Conservation (phyloP, 1,140 invertebrate genomes). For the Drosophila arawakana region DNA sequence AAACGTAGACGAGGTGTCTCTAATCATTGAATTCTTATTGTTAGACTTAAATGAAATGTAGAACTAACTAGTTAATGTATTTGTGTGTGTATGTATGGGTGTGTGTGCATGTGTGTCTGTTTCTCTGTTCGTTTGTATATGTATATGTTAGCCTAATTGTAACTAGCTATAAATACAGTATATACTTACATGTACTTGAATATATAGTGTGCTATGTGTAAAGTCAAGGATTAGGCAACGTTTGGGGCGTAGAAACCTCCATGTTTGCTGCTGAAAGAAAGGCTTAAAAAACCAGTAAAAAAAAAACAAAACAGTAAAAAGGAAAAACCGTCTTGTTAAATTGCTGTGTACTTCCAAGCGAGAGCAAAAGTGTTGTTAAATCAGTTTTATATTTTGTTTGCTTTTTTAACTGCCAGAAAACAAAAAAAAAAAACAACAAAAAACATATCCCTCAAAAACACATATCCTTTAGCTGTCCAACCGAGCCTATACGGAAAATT, state of each 20-base stretch:
- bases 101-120: conserved; percentile 60
- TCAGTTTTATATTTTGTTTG: conserved; percentile 22
- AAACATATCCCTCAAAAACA: conserved; percentile 53
- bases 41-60: conserved; percentile 42
- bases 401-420: conserved; percentile 8
- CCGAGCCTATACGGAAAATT: conserved; percentile 46
- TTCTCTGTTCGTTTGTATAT: conserved; percentile 58
- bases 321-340: conserved; percentile 37
- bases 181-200: background rate
- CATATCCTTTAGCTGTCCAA: conserved; percentile 61
- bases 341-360: conserved; percentile 45
- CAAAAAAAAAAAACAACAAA: background rate
- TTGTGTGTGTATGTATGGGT: conserved; percentile 28
- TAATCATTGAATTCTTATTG: conserved; percentile 45
- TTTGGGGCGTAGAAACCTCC: background rate
- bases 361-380: conserved; percentile 64
- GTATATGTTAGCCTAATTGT: conserved; percentile 76
- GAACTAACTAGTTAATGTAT: conserved; percentile 66
- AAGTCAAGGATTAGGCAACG: conserved; percentile 19
- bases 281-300: conserved; percentile 1
- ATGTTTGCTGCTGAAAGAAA: conserved; percentile 36
- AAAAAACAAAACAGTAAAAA: too few relatives aligned
- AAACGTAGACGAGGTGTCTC: conserved; percentile 36
- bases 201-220: conserved; percentile 43
- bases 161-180: conserved; percentile 55